These are phyloP conservation scores for Anhinga anhinga DNA, from an alignment of 2,113 vertebrate genomes.

Conservation along the genomic window DNA sequence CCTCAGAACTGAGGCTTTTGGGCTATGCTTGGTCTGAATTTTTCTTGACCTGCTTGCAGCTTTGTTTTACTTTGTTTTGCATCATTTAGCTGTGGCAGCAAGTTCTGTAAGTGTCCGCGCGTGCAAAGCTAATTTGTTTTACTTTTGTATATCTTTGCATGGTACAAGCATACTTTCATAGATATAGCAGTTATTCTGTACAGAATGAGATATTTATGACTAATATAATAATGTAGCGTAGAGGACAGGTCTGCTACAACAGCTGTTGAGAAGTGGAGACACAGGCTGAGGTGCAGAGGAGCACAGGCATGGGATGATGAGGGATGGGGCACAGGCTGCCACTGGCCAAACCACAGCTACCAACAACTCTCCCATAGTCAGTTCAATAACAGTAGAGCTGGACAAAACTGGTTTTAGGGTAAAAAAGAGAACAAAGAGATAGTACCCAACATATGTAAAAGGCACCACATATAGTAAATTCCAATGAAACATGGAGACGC, in stretches of 20 bases:
- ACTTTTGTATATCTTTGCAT: not conserved
- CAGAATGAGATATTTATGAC: not conserved
- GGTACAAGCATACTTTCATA: not conserved
- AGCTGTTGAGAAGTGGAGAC: not conserved
- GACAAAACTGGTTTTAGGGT: not conserved
- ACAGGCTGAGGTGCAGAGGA: not conserved
- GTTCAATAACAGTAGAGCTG: not conserved
- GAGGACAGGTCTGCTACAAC: not conserved
- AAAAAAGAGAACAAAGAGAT: not conserved
- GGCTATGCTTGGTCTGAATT: not conserved
- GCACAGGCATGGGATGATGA: not conserved
- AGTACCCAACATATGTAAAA: not conserved
- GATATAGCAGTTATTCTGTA: not conserved
- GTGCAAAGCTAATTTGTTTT: not conserved
- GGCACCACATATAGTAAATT: not conserved
- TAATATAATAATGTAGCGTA: not conserved
- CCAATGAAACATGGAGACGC: not conserved
- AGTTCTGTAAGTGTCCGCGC: accelerated
- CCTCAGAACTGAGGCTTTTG: not conserved
- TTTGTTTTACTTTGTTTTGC: not conserved
- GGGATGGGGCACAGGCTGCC: not conserved
- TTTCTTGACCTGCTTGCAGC: not conserved
- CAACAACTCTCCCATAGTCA: not conserved
- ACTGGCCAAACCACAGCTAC: not conserved
- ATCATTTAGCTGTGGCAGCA: not conserved